phyloP scores from a whole-genome alignment of 2,797 vertebrate genomes.

The Smutsia temminckii region DNA sequence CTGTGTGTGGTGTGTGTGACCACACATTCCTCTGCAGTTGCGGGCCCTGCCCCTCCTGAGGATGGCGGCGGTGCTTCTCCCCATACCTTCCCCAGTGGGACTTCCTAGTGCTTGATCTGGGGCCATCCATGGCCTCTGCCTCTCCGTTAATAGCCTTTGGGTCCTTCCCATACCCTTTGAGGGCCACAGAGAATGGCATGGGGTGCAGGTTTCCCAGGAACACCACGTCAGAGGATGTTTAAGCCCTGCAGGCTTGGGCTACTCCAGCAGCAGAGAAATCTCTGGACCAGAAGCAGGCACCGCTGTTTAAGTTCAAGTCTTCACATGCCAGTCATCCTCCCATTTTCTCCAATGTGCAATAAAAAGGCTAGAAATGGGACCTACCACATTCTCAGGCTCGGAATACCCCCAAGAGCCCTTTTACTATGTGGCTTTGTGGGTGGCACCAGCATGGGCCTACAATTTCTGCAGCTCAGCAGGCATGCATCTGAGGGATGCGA shows the following conservation, averaged over 20 bases:
- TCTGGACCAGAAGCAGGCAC: not conserved
- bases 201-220: not conserved
- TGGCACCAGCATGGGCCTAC: not conserved
- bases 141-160: not conserved
- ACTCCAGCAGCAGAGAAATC: not conserved
- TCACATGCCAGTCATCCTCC: not conserved
- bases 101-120: not conserved
- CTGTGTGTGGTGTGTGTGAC: not conserved
- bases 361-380: not conserved
- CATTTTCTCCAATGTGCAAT: not conserved
- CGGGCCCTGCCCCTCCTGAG: not conserved
- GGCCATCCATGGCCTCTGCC: not conserved
- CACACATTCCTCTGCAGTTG: not conserved
- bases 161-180: not conserved
- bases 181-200: not conserved
- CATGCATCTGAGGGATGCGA: not conserved
- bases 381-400: not conserved
- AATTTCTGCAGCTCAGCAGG: not conserved
- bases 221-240: not conserved
- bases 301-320: not conserved
- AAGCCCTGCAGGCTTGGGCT: not conserved
- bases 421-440: not conserved
- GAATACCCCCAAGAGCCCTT: not conserved
- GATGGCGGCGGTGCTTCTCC: not conserved
- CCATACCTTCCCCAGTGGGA: not conserved